Evolutionary conservation across 2,113 vertebrate genomes (phyloP), one percentile per base, ranked within the genome.

Genomic region (Eidolon helvum): DNA sequence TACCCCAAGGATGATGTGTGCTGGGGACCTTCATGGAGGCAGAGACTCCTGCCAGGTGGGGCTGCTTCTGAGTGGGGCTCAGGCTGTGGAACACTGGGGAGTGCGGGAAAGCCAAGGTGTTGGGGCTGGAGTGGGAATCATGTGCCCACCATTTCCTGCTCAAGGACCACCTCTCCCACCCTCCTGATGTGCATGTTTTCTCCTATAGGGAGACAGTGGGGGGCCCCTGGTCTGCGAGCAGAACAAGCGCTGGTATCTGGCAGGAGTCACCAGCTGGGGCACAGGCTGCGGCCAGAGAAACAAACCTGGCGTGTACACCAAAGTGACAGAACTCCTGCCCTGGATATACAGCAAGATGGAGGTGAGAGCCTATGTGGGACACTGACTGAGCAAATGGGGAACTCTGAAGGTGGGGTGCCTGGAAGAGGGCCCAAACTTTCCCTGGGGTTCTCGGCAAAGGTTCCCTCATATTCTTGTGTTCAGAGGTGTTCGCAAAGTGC

Each of bases 251-350:
- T 99, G 99, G 99, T 99, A 99, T 0, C 97, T 99, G 98, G 98
- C 98, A 0, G 99, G 99, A 0, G 98, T 99, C 98, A 99, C 99
- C 1, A 99, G 99, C 96, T 99, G 99, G 99, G 99, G 99, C 24
- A 95, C 96, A 0, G 99, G 99, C 95, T 99, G 99, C 22, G 99
- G 99, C 72, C 90, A 98, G 95, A 97, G 2, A 82, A 98, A 99
- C 96, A 99, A 98, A 61, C 99, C 99, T 0, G 99, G 99, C 0
- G 99, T 99, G 57, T 99, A 99, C 97, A 99, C 99, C 2, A 99
- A 98, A 0, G 99, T 99, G 96, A 98, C 97, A 0, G 98, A 98
- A 96, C 79, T 99, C 48, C 98, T 99, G 5, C 95, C 98, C 55
- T 99, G 99, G 99, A 99, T 99, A 71, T 99, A 99, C 95, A 99